These are phyloP conservation scores for Equus quagga DNA, from an alignment of 2,113 vertebrate genomes.

Conservation along the genomic window DNA sequence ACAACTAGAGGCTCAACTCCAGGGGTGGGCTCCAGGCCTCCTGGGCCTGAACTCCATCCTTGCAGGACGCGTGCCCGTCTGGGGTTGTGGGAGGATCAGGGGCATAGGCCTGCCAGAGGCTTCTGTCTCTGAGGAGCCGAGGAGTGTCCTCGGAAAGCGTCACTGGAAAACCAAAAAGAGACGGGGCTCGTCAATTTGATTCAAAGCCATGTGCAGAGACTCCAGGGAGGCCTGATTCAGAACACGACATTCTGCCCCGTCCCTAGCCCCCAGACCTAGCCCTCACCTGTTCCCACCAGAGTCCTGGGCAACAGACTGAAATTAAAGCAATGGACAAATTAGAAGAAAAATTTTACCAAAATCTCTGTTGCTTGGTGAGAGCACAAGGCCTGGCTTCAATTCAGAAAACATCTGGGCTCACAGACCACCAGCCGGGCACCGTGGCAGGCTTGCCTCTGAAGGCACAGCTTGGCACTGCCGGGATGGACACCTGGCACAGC, in stretches of 20 bases:
- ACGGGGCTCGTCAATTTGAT: rapidly evolving
- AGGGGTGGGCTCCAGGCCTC: background rate
- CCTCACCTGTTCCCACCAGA: rapidly evolving
- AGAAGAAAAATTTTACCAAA: background rate
- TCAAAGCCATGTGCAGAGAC: background rate
- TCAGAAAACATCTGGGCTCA: background rate
- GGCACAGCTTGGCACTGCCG: background rate
- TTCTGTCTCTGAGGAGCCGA: rapidly evolving
- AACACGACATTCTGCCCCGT: background rate
- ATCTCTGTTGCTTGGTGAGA: background rate
- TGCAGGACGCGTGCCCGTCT: rapidly evolving
- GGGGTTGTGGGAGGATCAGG: background rate
- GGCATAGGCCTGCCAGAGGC: background rate
- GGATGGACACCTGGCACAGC: background rate
- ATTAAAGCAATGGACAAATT: background rate
- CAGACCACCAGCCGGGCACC: rapidly evolving
- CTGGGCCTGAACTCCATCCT: too few species aligned
- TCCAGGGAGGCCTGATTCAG: too few species aligned
- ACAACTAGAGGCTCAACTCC: background rate
- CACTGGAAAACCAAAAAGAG: background rate
- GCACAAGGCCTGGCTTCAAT: background rate
- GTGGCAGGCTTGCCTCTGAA: rapidly evolving
- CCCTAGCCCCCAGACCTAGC: too few species aligned
- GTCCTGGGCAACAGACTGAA: background rate
- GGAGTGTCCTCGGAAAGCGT: background rate